Base-by-base conservation (phyloP, 2,797 vertebrate species). In the Pipistrellus pipistrellus region DNA sequence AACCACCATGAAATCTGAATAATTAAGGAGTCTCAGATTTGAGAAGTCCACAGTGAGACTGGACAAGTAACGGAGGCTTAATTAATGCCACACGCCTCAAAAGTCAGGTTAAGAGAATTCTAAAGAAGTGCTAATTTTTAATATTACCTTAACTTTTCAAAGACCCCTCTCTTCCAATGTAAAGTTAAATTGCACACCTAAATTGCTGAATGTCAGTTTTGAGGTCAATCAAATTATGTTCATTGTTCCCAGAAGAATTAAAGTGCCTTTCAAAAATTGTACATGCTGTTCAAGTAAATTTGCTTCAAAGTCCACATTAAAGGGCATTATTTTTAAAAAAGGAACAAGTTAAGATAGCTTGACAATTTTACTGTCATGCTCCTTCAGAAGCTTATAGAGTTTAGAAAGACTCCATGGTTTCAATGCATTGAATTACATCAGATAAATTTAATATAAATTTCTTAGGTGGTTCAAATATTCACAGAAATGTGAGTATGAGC, bases 31-130 rank as follows among this genome's bases (percentile, higher is more conserved):
- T 51, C 48, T 93, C 17, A 53, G 88, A 84, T 44, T 62, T 93
- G 62, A 81, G 35, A 91, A 85, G 23, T 32, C 41, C 73, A 25
- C 59, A 51, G 53, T 90, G 18, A 86, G 78, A 94, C 32, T 72
- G 51, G 18, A 86, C 93, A 95, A 95, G 76, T 90, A 96, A 92
- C 51, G 91, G 85, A 80, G 14, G 21, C 72, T 89, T 88, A 93
- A 94, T 95, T 91, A 97, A 53, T 53, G 57, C 77, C 77, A 91
- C 7, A 35, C 20, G 95, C 53, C 51, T 85, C 48, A 73, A 27
- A 84, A 20, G 68, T 72, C 69, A 90, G 32, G 20, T 85, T 89
- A 83, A 90, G 18, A 89, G n/a, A 93, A 66, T 62, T 90, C 71
- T 77, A 69, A 78, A 94, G 90, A 93, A 38, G 21, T 84, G 32